A percentile compares a stretch with the other conserved stretches of the same genome.
Conservation (phyloP, 2,797 vertebrate genomes). For the Silurus lanzhouensis region DNA sequence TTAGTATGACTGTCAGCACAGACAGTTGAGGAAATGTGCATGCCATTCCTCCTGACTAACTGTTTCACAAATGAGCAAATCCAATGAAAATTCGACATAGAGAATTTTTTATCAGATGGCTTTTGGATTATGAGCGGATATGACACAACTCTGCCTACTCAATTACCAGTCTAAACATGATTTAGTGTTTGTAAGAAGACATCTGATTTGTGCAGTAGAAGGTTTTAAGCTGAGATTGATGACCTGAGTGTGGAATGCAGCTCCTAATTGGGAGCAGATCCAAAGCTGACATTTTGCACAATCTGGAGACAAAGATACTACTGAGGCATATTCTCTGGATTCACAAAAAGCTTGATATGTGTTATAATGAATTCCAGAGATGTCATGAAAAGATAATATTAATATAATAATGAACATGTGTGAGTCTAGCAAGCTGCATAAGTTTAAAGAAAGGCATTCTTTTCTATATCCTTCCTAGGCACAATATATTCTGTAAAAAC, state of each 20-base stretch:
- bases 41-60: conserved; percentile 62
- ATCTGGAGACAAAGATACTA: conserved; percentile 42
- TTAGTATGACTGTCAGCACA: conserved; percentile 47
- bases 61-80: conserved; percentile 62
- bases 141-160: conserved; percentile 60
- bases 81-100: conserved; percentile 64
- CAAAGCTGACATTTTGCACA: conserved; percentile 46
- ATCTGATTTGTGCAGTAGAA: conserved; percentile 59
- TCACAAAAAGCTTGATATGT: conserved; percentile 10
- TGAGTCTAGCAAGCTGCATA: background rate
- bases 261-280: conserved; percentile 63
- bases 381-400: background rate
- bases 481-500: background rate
- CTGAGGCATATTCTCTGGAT: conserved; percentile 5
- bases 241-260: conserved; percentile 56
- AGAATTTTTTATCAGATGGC: conserved; percentile 57
- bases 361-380: background rate
- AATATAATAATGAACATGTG: background rate
- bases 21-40: conserved; percentile 59
- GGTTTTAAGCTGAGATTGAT: conserved; percentile 59
- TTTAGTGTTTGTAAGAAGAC: conserved; percentile 41
- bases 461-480: background rate
- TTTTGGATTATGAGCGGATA: conserved; percentile 55
- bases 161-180: conserved; percentile 53
- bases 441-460: background rate